Evolutionary conservation across 1,140 invertebrate genomes (phyloP).

Genomic region (Andrena cerasifolii): DNA sequence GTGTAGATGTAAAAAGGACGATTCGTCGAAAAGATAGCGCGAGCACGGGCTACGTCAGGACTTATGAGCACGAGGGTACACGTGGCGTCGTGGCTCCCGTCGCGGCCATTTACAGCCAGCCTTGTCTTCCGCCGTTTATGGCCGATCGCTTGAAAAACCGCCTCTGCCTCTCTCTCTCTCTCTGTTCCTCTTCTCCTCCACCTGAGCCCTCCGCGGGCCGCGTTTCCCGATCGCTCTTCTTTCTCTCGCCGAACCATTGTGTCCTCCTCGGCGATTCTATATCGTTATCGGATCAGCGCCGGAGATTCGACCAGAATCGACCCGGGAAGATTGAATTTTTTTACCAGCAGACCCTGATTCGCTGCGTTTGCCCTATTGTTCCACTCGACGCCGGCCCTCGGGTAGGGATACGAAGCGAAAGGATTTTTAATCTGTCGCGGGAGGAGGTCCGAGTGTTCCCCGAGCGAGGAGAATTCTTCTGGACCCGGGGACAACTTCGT

Average conservation of each 20-base stretch:
- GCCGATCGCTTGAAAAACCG: conserved; percentile 76
- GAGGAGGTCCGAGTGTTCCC: background rate
- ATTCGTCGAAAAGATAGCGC: conserved; percentile 69
- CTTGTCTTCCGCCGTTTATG: conserved; percentile 78
- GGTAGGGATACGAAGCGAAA: background rate
- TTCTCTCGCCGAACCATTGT: conserved; percentile 39
- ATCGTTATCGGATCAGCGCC: conserved; percentile 7
- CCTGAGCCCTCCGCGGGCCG: too few relatives aligned
- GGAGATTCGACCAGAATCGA: background rate
- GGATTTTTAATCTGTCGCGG: conserved; percentile 17
- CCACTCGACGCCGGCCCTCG: background rate
- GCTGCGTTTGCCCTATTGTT: background rate
- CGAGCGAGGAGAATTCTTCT: background rate
- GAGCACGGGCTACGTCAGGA: conserved; percentile 55
- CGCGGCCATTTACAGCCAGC: conserved; percentile 77
- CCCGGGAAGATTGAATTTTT: conserved; percentile 10
- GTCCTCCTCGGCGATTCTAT: conserved; percentile 21
- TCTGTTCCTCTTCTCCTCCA: conserved; percentile 11
- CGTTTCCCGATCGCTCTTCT: conserved; percentile 28
- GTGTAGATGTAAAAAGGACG: conserved; percentile 59
- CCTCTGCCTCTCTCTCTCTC: conserved; percentile 58
- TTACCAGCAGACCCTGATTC: background rate
- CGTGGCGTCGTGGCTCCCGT: conserved; percentile 59
- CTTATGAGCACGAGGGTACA: conserved; percentile 65
- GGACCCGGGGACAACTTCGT: background rate